A percentile compares a stretch with the other conserved stretches of the same genome.
Evolutionary conservation across 2,797 vertebrate species (phyloP).

Genomic region (Capromys pilorides): DNA sequence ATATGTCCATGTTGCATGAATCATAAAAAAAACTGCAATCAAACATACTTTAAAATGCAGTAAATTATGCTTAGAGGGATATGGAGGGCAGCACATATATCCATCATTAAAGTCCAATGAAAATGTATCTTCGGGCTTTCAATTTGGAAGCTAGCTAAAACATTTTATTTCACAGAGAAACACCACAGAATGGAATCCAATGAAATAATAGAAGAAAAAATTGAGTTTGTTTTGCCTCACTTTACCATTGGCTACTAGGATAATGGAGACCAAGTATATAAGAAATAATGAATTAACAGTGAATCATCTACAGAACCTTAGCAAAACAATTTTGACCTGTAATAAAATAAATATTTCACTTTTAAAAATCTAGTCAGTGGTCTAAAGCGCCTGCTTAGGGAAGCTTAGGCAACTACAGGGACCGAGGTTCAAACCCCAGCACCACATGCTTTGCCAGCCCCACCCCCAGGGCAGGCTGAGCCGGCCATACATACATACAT

Average conservation of each 20-base stretch:
- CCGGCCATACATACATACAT: too few relatives aligned
- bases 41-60: background rate
- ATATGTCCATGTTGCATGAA: background rate
- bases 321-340: background rate
- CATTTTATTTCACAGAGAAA: background rate
- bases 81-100: background rate
- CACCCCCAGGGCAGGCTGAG: too few relatives aligned
- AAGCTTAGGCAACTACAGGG: too few relatives aligned
- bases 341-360: background rate
- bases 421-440: too few relatives aligned
- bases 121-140: background rate
- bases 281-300: background rate
- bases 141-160: conserved; percentile 9
- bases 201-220: background rate
- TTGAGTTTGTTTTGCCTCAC: background rate
- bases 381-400: too few relatives aligned
- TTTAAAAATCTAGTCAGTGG: background rate
- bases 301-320: background rate
- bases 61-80: background rate
- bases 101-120: background rate
- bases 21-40: background rate
- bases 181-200: background rate
- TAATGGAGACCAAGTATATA: background rate
- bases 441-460: too few relatives aligned
- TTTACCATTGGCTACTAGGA: background rate